Evolutionary conservation across 2,113 vertebrate genomes (phyloP).

Genomic region (Spheniscus mendiculus): DNA sequence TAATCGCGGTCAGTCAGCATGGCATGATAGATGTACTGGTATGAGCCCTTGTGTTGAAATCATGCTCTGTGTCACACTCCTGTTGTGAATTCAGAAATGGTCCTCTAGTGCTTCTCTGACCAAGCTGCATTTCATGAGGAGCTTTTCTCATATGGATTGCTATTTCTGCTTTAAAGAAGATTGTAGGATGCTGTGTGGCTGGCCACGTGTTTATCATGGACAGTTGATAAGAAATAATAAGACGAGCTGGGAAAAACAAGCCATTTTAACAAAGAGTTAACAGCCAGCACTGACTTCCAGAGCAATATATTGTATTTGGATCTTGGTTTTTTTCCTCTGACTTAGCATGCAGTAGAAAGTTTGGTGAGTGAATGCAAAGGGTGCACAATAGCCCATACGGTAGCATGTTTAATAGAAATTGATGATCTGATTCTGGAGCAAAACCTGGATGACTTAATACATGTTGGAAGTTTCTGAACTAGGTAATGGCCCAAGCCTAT

Average conservation of each 20-base stretch:
- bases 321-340: neutral
- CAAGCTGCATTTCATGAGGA: neutral
- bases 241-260: neutral
- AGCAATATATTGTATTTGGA: neutral
- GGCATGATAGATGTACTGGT: neutral
- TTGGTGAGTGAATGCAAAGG: neutral
- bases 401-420: neutral
- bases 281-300: neutral
- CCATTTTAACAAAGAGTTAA: neutral
- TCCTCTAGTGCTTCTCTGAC: neutral
- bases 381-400: neutral
- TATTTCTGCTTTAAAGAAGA: neutral
- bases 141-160: neutral
- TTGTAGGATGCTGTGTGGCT: neutral
- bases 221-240: neutral
- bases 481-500: neutral
- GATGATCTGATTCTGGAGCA: neutral
- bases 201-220: neutral
- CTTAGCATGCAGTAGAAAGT: neutral
- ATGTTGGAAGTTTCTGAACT: neutral
- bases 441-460: neutral
- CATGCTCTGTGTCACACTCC: neutral
- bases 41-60: neutral
- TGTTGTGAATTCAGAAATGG: neutral
- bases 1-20: neutral